These are phyloP conservation scores for Hydrotaea cyrtoneurina DNA, from an alignment of 2,888 invertebrate genomes.

Conservation along the genomic window DNA sequence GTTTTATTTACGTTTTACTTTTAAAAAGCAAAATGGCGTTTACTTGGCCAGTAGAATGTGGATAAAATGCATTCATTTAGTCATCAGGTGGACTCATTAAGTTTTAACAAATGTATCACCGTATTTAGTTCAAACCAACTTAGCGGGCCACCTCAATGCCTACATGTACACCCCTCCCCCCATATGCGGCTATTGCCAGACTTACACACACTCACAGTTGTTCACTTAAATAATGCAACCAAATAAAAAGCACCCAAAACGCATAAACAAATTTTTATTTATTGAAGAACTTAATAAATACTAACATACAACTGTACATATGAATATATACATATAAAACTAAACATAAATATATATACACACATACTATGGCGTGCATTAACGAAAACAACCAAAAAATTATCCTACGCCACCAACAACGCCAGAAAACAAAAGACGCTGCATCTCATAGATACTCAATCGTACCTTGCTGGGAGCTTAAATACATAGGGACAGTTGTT, in stretches of 20 bases:
- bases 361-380: not conserved
- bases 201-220: not conserved
- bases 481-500: not conserved
- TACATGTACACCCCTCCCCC: not conserved
- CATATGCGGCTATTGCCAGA: not conserved
- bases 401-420: not conserved
- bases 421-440: not conserved
- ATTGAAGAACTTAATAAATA: conserved; percentile 63
- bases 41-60: too few relatives aligned
- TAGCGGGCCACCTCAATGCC: too few relatives aligned
- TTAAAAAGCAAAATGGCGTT: too few relatives aligned
- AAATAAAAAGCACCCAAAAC: conserved; percentile 41
- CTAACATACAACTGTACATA: conserved; percentile 25
- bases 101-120: too few relatives aligned
- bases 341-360: not conserved
- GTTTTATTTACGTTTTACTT: too few relatives aligned
- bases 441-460: not conserved
- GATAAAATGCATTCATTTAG: too few relatives aligned
- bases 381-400: conserved; percentile 5
- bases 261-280: conserved; percentile 48
- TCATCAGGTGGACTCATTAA: too few relatives aligned
- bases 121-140: too few relatives aligned
- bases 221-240: conserved; percentile 32
- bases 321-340: not conserved
- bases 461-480: not conserved